Base-by-base conservation (phyloP, 2,113 vertebrate species). In the Toxotes chatareus region DNA sequence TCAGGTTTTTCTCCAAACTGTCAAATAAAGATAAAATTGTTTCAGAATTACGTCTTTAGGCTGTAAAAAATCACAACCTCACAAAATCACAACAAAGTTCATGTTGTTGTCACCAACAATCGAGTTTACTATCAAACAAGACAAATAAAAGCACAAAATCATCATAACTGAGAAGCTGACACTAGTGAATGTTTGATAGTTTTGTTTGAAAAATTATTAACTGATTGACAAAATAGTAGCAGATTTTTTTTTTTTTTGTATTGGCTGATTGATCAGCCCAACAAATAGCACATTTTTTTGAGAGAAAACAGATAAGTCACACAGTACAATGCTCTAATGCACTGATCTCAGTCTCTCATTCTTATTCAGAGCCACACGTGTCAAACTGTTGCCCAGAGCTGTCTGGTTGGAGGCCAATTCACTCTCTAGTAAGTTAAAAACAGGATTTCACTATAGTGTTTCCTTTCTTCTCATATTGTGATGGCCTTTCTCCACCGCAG, bases 341-440 rank as follows among this genome's bases (percentile, higher is more conserved):
- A 62, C 56, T 42, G 17, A 59, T 81, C 61, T 19, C 7, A 65
- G 27, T 44, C 46, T 76, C 63, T 89, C 69, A 80, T 80, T 87
- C 32, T 69, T 80, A 89, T 87, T 84, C 88, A 83, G 66, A 63
- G 17, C 74, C 79, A 80, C 57, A 72, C 72, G 36, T 57, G 44
- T 84, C 68, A 74, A 67, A 79, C 53, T 56, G 70, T 61, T 63
- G 77, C 79, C 56, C 59, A 34, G 72, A 70, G 71, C 62, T 70
- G 60, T 60, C 42, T 64, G 70, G 46, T 59, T 46, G 44, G 53
- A 74, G 49, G 42, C 71, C 67, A 73, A 70, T 84, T 79, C 73
- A 51, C 68, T 67, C 46, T 71, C 23, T 38, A 32, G 27, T 60
- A 53, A 69, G 40, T 23, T 79, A 40, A 79, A 74, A 84, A 73